Evolutionary conservation across 2,888 invertebrate genomes (phyloP).

Genomic region (Cephus spinipes): DNA sequence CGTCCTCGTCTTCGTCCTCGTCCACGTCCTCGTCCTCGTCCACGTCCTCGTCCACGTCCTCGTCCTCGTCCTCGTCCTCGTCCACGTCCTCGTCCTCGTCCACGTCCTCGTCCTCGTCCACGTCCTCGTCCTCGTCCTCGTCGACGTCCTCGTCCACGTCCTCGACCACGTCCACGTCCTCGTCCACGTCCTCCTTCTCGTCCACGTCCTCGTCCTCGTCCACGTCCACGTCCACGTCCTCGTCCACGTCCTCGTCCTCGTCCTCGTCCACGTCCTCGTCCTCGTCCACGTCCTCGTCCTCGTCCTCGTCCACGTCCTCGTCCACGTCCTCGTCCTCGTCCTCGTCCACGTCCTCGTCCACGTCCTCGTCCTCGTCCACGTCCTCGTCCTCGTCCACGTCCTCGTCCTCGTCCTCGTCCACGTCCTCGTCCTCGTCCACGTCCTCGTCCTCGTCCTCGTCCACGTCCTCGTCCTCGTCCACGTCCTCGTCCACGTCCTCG

Average conservation of each 20-base stretch:
- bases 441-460: neutral
- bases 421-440: neutral
- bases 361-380: neutral
- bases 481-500: neutral
- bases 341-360: neutral
- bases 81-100: too few relatives aligned
- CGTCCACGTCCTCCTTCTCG: too few relatives aligned
- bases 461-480: neutral
- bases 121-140: neutral
- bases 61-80: too few relatives aligned
- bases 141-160: neutral
- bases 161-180: neutral
- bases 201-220: neutral
- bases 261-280: neutral
- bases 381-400: neutral
- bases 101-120: too few relatives aligned
- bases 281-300: neutral
- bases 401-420: neutral
- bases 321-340: neutral
- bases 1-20: too few relatives aligned
- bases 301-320: neutral
- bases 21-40: too few relatives aligned
- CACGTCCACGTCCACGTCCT: neutral
- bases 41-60: too few relatives aligned
- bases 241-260: neutral